A percentile compares a stretch with the other conserved stretches of the same genome.
phyloP scores from a whole-genome alignment of 35 echinoderm and acorn worm genomes.

The Ophioderma brevispina region DNA sequence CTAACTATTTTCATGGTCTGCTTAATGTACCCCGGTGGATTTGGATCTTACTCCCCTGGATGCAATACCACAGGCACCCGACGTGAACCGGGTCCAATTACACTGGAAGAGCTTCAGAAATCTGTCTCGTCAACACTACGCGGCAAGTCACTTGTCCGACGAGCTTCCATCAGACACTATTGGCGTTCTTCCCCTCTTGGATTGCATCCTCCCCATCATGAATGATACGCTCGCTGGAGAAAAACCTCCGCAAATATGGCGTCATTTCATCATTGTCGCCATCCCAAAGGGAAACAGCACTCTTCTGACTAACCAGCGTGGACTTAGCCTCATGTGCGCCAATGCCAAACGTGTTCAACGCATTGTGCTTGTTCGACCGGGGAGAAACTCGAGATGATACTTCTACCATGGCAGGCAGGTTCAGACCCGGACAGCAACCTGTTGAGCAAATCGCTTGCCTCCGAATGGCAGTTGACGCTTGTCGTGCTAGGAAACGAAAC shows the following conservation, averaged over 20 bases:
- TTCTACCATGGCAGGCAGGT: conserved; percentile 31
- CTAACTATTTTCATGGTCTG: conserved; percentile 18
- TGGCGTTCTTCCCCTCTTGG: conserved; percentile 11
- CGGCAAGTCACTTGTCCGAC: conserved; percentile 5
- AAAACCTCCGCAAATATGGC: conserved; percentile 31
- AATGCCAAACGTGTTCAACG: conserved; percentile 1
- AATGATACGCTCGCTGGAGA: conserved; percentile 8
- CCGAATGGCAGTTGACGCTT: no score
- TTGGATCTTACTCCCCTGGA: conserved; percentile 1
- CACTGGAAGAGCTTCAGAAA: conserved; percentile 8
- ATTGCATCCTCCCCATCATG: conserved; percentile 17
- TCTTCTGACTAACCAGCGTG: conserved; percentile 5
- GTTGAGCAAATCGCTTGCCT: conserved; percentile 21
- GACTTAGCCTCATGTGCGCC: conserved; percentile 26
- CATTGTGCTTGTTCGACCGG: background rate
- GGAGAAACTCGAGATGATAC: background rate
- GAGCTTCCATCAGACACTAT: conserved; percentile 20
- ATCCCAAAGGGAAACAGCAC: conserved; percentile 32
- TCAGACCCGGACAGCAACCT: background rate
- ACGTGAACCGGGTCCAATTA: conserved; percentile 1
- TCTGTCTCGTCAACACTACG: background rate
- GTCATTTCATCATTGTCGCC: conserved; percentile 12
- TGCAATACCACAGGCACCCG: background rate
- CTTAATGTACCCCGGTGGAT: background rate
- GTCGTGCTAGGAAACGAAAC: no score